Evolutionary conservation across 2,113 vertebrate genomes (phyloP).

Genomic region (Coptodon bakossiorum): DNA sequence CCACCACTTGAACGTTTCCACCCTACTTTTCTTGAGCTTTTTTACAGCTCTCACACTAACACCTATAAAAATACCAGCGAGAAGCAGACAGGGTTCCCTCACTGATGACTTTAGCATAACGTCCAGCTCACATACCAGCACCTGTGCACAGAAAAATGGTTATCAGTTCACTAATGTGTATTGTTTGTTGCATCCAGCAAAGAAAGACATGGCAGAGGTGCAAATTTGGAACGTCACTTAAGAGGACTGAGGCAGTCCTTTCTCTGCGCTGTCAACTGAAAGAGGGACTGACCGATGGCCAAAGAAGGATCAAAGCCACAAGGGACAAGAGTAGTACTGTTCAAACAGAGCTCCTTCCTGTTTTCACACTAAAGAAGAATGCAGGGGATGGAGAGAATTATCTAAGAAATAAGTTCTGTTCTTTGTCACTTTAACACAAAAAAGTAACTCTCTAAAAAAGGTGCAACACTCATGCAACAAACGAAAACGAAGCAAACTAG

Average conservation of each 20-base stretch:
- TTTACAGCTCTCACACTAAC: conserved; percentile 5
- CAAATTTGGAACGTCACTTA: neutral
- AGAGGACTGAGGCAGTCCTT: neutral
- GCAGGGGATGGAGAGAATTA: neutral
- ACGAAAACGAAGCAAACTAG: neutral
- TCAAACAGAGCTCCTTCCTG: conserved; percentile 57
- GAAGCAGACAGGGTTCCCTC: conserved; percentile 11
- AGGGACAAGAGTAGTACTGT: conserved; percentile 61
- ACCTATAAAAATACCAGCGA: conserved; percentile 35
- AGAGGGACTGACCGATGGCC: conserved; percentile 34
- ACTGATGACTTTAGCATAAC: conserved; percentile 47
- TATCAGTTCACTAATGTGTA: neutral
- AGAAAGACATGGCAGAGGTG: neutral
- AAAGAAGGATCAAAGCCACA: conserved; percentile 33
- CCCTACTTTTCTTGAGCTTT: neutral
- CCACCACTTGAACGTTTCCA: neutral
- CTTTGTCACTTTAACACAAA: neutral
- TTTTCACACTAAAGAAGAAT: conserved; percentile 50
- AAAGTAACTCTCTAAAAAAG: neutral
- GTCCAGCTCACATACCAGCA: neutral
- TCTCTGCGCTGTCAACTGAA: conserved; percentile 22
- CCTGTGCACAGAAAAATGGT: neutral
- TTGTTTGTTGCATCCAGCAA: neutral
- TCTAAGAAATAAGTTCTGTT: neutral
- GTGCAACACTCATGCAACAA: neutral